phyloP scores from a whole-genome alignment of 2,113 vertebrate species.

The Equus quagga region DNA sequence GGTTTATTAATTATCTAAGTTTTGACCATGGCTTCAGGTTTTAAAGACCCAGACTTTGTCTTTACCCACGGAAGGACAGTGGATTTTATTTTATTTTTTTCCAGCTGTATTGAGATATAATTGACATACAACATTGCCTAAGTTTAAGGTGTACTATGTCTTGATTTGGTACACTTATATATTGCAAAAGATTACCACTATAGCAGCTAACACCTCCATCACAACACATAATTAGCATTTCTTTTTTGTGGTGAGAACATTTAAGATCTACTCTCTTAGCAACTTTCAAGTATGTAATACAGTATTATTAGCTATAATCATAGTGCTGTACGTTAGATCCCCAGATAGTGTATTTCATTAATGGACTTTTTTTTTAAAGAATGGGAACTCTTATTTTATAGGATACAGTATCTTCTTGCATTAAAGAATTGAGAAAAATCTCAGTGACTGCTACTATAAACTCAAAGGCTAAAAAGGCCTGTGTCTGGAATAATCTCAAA shows the following conservation, averaged over 20 bases:
- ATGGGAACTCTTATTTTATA: constrained; percentile 29
- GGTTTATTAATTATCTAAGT: background rate
- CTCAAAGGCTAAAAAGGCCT: constrained; percentile 36
- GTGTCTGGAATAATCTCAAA: background rate
- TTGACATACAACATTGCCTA: background rate
- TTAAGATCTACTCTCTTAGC: background rate
- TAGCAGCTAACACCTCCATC: background rate
- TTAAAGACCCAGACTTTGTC: constrained; percentile 2
- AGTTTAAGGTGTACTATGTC: background rate
- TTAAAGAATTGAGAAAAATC: background rate
- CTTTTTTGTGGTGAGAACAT: background rate
- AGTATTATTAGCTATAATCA: background rate
- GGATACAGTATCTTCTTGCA: background rate
- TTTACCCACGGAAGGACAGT: background rate
- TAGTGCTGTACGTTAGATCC: background rate
- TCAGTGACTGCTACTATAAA: background rate
- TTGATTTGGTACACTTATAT: background rate
- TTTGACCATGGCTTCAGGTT: background rate
- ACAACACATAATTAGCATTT: background rate
- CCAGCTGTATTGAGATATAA: background rate
- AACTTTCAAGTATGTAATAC: background rate
- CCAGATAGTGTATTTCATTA: constrained; percentile 1
- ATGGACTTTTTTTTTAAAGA: background rate
- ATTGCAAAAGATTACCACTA: background rate
- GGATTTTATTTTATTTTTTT: background rate